phyloP scores from a whole-genome alignment of 2,113 vertebrate genomes.

The Solea senegalensis region DNA sequence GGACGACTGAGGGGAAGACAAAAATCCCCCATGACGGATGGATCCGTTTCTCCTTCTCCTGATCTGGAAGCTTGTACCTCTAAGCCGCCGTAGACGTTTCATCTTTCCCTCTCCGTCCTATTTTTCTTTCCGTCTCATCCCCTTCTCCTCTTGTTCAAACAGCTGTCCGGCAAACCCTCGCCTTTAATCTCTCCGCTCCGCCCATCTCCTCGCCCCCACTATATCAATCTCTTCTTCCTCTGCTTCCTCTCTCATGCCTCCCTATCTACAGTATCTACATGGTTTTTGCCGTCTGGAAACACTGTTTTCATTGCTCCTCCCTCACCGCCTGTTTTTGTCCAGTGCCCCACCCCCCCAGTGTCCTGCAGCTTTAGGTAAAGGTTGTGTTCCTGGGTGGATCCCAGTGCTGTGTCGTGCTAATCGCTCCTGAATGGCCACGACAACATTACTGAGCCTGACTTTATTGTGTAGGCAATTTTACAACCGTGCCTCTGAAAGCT shows the following conservation, averaged over 20 bases:
- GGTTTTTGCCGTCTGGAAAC: slow-evolving; percentile 38
- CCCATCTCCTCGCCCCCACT: slow-evolving; percentile 31
- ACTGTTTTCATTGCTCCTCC: slow-evolving; percentile 23
- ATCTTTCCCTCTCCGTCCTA: slow-evolving; percentile 6
- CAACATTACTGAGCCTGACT: slow-evolving; percentile 57
- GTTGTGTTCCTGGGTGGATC: slow-evolving; percentile 59
- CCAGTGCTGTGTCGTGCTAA: slow-evolving; percentile 63
- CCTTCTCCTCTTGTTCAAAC: slow-evolving; percentile 25
- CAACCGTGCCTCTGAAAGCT: slow-evolving; percentile 68
- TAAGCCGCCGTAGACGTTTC: slow-evolving; percentile 42
- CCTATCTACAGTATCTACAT: slow-evolving; percentile 20
- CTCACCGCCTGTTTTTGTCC: slow-evolving; percentile 1
- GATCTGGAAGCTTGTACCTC: slow-evolving; percentile 37
- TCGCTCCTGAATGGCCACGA: slow-evolving; percentile 63
- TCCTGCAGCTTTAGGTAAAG: slow-evolving; percentile 54
- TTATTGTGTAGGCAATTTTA: slow-evolving; percentile 76
- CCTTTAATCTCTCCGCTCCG: slow-evolving; percentile 52
- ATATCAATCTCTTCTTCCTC: slow-evolving; percentile 35
- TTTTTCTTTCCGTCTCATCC: slow-evolving; percentile 12
- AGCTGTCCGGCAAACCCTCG: slow-evolving; percentile 44
- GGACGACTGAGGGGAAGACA: slow-evolving; percentile 22
- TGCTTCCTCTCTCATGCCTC: slow-evolving; percentile 50
- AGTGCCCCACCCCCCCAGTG: not conserved
- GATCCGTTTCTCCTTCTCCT: slow-evolving; percentile 21
- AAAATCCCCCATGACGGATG: slow-evolving; percentile 60